A percentile compares a stretch with the other conserved stretches of the same genome.
Conservation (phyloP, 2,888 invertebrate species). For the Sisyra nigra region DNA sequence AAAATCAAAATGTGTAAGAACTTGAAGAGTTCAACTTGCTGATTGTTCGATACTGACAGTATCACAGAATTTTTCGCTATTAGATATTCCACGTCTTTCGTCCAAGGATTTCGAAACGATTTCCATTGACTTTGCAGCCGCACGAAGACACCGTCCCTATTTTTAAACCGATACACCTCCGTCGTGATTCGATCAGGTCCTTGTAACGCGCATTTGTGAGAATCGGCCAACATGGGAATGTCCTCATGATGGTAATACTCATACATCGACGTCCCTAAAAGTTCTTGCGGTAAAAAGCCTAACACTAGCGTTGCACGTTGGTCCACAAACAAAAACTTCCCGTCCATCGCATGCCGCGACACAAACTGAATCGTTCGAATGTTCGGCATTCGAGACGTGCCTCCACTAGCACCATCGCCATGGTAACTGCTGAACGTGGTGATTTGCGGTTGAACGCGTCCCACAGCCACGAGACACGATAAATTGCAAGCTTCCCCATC, state of each 20-base stretch:
- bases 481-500: conserved; percentile 47
- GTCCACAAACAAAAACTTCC: conserved; percentile 84
- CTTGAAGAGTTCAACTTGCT: background rate
- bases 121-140: conserved; percentile 73
- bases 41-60: conserved; percentile 31
- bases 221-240: conserved; percentile 59
- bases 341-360: conserved; percentile 75
- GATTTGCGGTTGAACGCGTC: conserved; percentile 49
- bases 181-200: conserved; percentile 45
- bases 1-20: background rate
- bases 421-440: conserved; percentile 18
- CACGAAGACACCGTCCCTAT: conserved; percentile 58
- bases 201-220: conserved; percentile 65
- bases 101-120: conserved; percentile 88
- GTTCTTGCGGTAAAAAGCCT: conserved; percentile 85
- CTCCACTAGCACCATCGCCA: conserved; percentile 8
- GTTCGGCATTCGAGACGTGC: conserved; percentile 26
- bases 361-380: conserved; percentile 55
- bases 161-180: conserved; percentile 60
- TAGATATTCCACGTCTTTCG: conserved; percentile 82
- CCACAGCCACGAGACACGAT: conserved; percentile 81
- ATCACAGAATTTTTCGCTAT: conserved; percentile 74
- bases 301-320: conserved; percentile 79
- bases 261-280: conserved; percentile 82
- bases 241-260: conserved; percentile 80